Evolutionary conservation across 2,888 invertebrate species (phyloP).

Genomic region (Chrysolina americana): DNA sequence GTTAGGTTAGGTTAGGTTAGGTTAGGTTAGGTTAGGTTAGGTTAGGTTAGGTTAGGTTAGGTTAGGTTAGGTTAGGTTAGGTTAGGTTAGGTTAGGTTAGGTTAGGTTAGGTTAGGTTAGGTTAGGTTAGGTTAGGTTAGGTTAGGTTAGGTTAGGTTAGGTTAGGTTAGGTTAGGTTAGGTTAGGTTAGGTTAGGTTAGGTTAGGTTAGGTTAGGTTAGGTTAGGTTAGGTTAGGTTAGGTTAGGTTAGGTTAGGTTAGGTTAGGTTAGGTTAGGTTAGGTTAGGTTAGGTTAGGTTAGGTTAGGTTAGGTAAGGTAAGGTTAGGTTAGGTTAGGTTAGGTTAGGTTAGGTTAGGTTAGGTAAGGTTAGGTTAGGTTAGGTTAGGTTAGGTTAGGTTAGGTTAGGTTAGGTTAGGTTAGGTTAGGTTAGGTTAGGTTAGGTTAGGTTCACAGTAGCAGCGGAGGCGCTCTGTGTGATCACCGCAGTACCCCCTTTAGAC

Average conservation of each 20-base stretch:
- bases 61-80: constrained; percentile 41
- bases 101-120: constrained; percentile 37
- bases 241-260: constrained; percentile 33
- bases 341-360: constrained; percentile 40
- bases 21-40: constrained; percentile 50
- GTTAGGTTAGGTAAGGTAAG: constrained; percentile 39
- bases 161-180: constrained; percentile 37
- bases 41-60: constrained; percentile 50
- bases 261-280: constrained; percentile 43
- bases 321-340: constrained; percentile 41
- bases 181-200: constrained; percentile 39
- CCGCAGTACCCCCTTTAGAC: constrained; percentile 24
- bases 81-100: constrained; percentile 39
- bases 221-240: constrained; percentile 32
- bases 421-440: constrained; percentile 36
- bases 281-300: constrained; percentile 44
- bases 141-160: constrained; percentile 37
- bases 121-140: constrained; percentile 36
- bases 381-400: constrained; percentile 39
- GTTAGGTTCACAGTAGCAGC: constrained; percentile 27
- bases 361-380: constrained; percentile 40
- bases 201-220: constrained; percentile 41
- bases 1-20: constrained; percentile 50
- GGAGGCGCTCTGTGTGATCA: constrained; percentile 21
- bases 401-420: constrained; percentile 36